Base-by-base conservation (phyloP, 2,888 invertebrate genomes). In the Prosapia bicincta region DNA sequence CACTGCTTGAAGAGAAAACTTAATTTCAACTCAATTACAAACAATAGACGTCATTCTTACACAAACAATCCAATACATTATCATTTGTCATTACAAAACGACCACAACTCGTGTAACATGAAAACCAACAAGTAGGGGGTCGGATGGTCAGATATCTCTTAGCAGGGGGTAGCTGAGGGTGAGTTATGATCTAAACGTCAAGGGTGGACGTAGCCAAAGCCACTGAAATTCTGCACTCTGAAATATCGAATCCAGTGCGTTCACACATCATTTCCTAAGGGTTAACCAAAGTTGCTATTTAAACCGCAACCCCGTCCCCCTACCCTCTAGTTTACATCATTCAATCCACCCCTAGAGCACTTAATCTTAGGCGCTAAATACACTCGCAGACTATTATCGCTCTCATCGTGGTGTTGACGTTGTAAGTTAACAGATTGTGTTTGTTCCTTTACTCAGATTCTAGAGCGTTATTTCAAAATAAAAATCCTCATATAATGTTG, bases 191-290 rank as follows among this genome's bases (percentile, higher is more conserved):
- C 38, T 13, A 38, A 38, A 38, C 38, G 38, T 38, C 38, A 38
- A 38, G 38, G 38, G 38, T 38, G 38, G 38, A 38, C 38, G 7
- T 13, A 2, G 38, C 38, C 10, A 38, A 38, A 38, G 38, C 38
- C 38, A 13, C 38, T 6, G 38, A 38, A 13, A 7, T 13, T 38
- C 38, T 10, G 10, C 10, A 38, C 13, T 6, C 13, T 38, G 38
- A 38, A 38, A 38, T 38, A 38, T 38, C 38, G 38, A 13, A 38
- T 38, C 38, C 38, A 13, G 9, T 38, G 38, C 38, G 71, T 76
- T 76, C 68, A 76, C 76, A 76, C 71, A 69, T 76, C 76, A 72
- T 76, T 76, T 71, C 72, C 76, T 71, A 32, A 54, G 72, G 76
- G 76, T 76, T 75, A 76, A 72, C 76, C 76, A 43, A 13, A 68